These are phyloP conservation scores for Blastobasis lacticolella DNA, from an alignment of 2,888 invertebrate species.

Conservation along the genomic window DNA sequence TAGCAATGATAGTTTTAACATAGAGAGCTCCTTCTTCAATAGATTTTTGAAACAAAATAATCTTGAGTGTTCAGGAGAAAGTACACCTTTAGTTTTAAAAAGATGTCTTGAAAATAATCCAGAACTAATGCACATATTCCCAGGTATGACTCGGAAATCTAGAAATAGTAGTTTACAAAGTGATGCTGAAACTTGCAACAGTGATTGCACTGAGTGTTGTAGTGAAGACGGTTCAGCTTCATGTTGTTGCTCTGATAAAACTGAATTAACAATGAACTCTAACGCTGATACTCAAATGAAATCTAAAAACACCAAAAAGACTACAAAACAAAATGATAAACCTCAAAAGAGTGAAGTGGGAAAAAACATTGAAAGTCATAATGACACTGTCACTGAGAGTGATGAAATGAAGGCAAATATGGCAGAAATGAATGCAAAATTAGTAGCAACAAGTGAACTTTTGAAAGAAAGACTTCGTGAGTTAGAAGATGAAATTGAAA, in stretches of 20 bases:
- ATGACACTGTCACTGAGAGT: constrained; percentile 40
- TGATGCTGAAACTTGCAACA: constrained; percentile 42
- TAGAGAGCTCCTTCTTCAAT: constrained; percentile 78
- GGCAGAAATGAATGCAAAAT: constrained; percentile 61
- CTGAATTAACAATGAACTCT: constrained; percentile 28
- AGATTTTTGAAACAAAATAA: constrained; percentile 59
- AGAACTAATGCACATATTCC: constrained; percentile 43
- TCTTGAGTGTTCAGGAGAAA: constrained; percentile 54
- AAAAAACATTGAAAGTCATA: constrained; percentile 24
- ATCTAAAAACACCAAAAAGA: constrained; percentile 20
- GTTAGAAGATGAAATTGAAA: constrained; percentile 76
- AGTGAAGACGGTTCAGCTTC: constrained; percentile 46
- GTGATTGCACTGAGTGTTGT: constrained; percentile 50
- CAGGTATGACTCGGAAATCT: constrained; percentile 30
- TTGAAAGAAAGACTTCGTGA: constrained; percentile 77
- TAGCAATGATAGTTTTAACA: constrained; percentile 80
- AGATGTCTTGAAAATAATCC: constrained; percentile 53
- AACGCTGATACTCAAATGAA: constrained; percentile 15
- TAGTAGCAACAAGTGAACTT: constrained; percentile 73
- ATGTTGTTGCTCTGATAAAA: constrained; percentile 59
- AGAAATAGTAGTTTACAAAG: constrained; percentile 32
- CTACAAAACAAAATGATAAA: constrained; percentile 18
- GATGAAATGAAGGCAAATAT: constrained; percentile 49
- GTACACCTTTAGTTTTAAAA: constrained; percentile 56
- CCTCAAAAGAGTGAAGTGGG: constrained; percentile 23